Conservation (phyloP, 2,113 vertebrate species). For the Antechinus flavipes region DNA sequence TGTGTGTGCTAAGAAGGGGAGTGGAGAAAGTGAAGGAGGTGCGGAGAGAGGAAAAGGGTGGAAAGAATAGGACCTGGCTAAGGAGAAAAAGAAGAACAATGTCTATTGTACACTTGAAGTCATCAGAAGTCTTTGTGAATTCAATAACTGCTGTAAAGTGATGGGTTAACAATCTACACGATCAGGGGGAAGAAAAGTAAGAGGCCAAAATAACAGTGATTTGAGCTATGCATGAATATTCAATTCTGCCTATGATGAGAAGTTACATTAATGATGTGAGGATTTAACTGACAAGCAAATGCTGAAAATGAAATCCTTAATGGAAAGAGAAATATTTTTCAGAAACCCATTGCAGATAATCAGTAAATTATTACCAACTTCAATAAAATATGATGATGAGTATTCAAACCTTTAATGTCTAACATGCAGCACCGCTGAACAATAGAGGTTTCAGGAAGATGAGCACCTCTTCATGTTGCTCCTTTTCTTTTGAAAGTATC, state of each 20-base stretch:
- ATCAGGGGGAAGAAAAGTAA: constrained; percentile 74
- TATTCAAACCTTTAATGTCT: constrained; percentile 72
- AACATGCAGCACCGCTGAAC: constrained; percentile 79
- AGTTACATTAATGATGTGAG: constrained; percentile 66
- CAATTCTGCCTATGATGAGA: constrained; percentile 73
- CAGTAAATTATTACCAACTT: constrained; percentile 68
- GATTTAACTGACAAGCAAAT: constrained; percentile 71
- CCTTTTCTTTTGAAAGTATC: constrained; percentile 81
- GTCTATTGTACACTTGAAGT: constrained; percentile 34
- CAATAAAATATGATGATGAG: constrained; percentile 82
- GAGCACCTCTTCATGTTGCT: constrained; percentile 76
- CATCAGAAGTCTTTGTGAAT: constrained; percentile 65
- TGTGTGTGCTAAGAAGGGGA: not conserved
- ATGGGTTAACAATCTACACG: constrained; percentile 83
- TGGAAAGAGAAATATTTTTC: constrained; percentile 78
- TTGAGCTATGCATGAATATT: constrained; percentile 74
- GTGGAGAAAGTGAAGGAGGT: not conserved
- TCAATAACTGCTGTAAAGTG: constrained; percentile 75
- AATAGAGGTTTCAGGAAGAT: constrained; percentile 79
- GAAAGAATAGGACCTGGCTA: not conserved
- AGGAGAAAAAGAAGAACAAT: constrained; percentile 50
- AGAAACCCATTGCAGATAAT: constrained; percentile 69
- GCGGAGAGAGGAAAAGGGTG: too few species aligned
- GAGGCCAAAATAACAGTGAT: constrained; percentile 70
- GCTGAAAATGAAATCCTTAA: constrained; percentile 67